Base-by-base conservation (phyloP, 2,888 invertebrate species). In the Trachelus iudaicus region DNA sequence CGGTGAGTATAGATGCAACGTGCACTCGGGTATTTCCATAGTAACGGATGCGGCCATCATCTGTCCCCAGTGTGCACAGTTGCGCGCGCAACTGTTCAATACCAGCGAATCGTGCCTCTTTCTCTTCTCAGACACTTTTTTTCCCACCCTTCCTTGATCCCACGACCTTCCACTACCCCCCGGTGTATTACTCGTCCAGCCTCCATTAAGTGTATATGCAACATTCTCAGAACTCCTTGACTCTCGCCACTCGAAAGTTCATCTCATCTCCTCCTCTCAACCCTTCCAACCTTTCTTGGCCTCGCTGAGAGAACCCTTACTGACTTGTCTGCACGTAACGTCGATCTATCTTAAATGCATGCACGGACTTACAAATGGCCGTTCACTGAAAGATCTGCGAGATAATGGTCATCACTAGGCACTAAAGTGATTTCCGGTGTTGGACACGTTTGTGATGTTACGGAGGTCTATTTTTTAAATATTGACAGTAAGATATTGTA, bases 71-170 rank as follows among this genome's bases (percentile, higher is more conserved):
- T 69, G 69, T 33, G 15, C 71, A 69, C 23, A 34, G 75, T 75
- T 89, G 89, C 89, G 89, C 88, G 89, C 89, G 89, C 89, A 89
- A 75, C 88, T 83, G 89, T 84, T 89, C 89, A 84, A 88, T 89
- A 89, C 84, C 76, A 77, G 77, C 80, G 35, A 73, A 33, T 78
- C 31, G 15, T 76, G 79, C 81, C 78, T 76, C 34, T 33, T 13
- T 37, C 68, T 56, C 56, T 77, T 75, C 75, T 84, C 84, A 83
- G 84, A 83, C 83, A 83, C 83, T 30, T 79, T 77, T 77, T 75
- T 73, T 78, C 71, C 30, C 31, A 71, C 31, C 71, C 71, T 34
- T 34, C 71, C 71, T 33, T 15, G 33, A 71, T 71, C 34, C 34
- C 71, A 31, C 56, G 56, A 56, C 23, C 56, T 78, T 9, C 71